Base-by-base conservation (phyloP, 2,797 vertebrate genomes). In the Limnodromus scolopaceus region DNA sequence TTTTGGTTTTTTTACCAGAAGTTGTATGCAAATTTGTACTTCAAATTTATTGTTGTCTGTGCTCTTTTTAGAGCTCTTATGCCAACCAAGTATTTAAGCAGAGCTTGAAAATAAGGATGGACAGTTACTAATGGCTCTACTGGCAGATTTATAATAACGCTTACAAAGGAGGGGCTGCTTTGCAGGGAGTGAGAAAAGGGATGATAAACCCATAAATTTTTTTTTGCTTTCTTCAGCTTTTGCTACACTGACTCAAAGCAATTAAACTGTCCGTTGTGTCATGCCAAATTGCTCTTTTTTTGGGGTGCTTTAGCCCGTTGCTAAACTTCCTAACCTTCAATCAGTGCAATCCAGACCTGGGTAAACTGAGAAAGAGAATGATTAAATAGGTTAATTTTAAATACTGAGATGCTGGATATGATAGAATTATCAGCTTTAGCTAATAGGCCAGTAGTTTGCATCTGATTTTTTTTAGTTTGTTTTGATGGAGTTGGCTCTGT, bases 11-110 rank as follows among this genome's bases (percentile, higher is more conserved):
- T n/a, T 2, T 12, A 10, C 20, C 64, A 91, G 81, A 58, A 88
- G 20, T 60, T 9, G 0, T 3, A 2, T 45, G 32, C 22, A 39
- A 54, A 24, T 58, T 20, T 0, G 0, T n/a, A 0, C 10, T 79
- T 75, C 28, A 9, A 10, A 6, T 65, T 13, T 61, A 0, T 69
- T 79, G 84, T 92, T 41, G 9, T 46, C 18, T 36, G 5, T 0
- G 0, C 43, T 60, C 19, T 36, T 27, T 23, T 45, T n/a, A 32
- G 32, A 48, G 75, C 34, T 94, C n/a, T 66, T 34, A 10, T 0
- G 5, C 68, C 30, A 46, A 4, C 13, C 4, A 3, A 2, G 8
- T 28, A 7, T 60, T 86, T 72, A 25, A 74, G 46, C 61, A 49
- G 54, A 45, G 48, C 36, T 84, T 58, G 89, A 27, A 53, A 60